Evolutionary conservation across 1,140 invertebrate genomes (phyloP).

Genomic region (Ylistrum balloti): DNA sequence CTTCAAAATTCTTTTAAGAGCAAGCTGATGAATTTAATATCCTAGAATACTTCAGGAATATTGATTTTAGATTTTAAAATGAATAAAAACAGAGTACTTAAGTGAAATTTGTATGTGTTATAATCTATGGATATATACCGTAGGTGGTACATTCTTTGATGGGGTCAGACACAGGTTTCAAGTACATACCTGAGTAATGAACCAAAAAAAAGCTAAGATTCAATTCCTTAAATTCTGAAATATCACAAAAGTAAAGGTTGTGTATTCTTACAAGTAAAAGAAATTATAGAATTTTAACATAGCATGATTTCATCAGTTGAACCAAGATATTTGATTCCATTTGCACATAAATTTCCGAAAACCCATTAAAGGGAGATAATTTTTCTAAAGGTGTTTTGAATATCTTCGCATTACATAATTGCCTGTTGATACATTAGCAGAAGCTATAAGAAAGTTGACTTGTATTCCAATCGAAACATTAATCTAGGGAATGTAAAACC

Average conservation of each 20-base stretch:
- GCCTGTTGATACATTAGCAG: neutral
- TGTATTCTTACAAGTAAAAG: neutral
- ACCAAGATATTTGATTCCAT: neutral
- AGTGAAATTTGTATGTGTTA: no score
- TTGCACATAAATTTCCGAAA: neutral
- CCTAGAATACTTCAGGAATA: no score
- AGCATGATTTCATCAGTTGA: neutral
- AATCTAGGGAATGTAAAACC: neutral
- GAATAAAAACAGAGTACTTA: no score
- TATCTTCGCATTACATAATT: neutral
- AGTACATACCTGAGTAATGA: neutral
- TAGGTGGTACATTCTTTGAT: no score
- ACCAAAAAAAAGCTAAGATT: neutral
- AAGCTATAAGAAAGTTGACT: neutral
- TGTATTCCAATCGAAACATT: neutral
- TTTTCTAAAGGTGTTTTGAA: neutral
- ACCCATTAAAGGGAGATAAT: neutral
- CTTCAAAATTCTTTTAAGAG: no score
- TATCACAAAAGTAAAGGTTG: neutral
- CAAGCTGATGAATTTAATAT: no score
- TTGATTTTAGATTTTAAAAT: no score
- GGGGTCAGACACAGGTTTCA: no score
- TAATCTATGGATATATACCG: no score
- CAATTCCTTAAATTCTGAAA: neutral
- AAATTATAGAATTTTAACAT: neutral